Percentiles rank a stretch among this genome's conserved stretches.
phyloP scores from a whole-genome alignment of 2,888 invertebrate genomes.

The Ariolimax columbianus region DNA sequence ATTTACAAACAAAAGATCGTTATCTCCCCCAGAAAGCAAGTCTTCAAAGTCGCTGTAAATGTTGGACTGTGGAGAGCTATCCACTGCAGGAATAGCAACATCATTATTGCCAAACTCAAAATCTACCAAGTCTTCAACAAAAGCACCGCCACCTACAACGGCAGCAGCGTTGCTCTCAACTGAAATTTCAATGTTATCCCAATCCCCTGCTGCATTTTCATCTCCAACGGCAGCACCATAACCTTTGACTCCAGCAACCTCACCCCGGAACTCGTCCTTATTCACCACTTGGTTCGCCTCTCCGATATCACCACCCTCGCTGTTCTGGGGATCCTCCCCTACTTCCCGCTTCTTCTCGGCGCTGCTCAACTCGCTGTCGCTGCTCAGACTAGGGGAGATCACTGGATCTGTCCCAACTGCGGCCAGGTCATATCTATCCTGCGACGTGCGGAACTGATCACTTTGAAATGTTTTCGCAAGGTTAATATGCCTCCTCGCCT shows the following conservation, averaged over 20 bases:
- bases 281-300: not conserved
- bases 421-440: constrained; percentile 45
- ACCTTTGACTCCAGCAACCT: not conserved
- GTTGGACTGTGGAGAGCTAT: not conserved
- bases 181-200: not conserved
- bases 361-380: constrained; percentile 42
- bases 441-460: constrained; percentile 48
- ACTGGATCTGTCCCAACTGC: constrained; percentile 45
- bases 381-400: constrained; percentile 49
- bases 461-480: constrained; percentile 42
- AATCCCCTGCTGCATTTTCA: not conserved
- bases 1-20: not conserved
- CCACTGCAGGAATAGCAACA: not conserved
- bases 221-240: not conserved
- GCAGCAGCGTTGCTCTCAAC: not conserved
- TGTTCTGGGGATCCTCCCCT: not conserved
- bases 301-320: not conserved
- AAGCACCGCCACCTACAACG: not conserved
- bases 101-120: constrained; percentile 1
- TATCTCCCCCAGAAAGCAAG: not conserved
- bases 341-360: not conserved
- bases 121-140: constrained; percentile 14
- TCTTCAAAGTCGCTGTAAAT: not conserved
- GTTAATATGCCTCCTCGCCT: constrained; percentile 43
- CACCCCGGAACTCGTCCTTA: not conserved